Conservation (phyloP, 2,113 vertebrate species). For the Pterocles burchelli region DNA sequence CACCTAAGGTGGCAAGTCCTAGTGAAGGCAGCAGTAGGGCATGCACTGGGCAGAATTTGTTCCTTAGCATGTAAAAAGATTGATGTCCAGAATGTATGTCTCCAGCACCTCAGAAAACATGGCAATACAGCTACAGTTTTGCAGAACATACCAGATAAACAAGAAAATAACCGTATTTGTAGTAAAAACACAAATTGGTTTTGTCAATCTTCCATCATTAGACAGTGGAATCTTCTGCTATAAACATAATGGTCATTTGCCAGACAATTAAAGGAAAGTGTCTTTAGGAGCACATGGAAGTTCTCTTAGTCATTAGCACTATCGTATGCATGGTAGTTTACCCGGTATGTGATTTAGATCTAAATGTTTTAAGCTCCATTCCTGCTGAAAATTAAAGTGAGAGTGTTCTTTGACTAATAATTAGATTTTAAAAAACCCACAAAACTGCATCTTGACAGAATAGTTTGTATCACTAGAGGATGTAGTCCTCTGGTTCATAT, state of each 20-base stretch:
- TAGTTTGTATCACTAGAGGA: not conserved
- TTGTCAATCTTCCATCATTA: not conserved
- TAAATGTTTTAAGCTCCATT: not conserved
- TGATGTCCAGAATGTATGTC: not conserved
- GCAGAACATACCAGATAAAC: not conserved
- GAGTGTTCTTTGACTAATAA: not conserved
- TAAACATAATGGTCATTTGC: not conserved
- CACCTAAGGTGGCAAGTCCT: not conserved
- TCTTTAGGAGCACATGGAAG: not conserved
- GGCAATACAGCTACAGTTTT: not conserved
- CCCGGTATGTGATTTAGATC: not conserved
- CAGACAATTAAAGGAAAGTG: not conserved
- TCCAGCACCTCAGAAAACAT: not conserved
- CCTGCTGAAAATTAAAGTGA: not conserved
- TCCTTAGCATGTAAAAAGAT: not conserved
- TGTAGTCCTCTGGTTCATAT: not conserved
- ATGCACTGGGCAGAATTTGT: not conserved
- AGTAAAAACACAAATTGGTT: not conserved
- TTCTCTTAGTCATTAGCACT: not conserved
- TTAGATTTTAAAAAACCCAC: not conserved
- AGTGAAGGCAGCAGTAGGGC: not conserved
- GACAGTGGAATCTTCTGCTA: not conserved
- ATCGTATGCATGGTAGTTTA: not conserved
- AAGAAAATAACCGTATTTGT: not conserved
- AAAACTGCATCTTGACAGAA: not conserved